Conservation (phyloP, 2,888 invertebrate genomes). For the Tetranychus truncatus region DNA sequence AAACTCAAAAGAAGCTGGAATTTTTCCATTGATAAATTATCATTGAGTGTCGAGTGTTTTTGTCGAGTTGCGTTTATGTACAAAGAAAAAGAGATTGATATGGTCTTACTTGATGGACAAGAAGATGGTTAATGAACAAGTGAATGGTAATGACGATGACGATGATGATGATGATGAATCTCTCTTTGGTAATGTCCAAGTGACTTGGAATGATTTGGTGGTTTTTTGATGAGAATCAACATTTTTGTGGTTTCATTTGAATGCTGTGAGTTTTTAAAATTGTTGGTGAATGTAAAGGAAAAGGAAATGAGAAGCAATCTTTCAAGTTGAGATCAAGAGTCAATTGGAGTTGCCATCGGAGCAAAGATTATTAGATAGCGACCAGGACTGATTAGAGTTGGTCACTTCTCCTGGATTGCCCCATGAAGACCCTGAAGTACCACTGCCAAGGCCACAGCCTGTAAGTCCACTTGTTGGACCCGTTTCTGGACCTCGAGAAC, state of each 20-base stretch:
- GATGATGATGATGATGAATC: neutral
- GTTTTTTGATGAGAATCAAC: too few relatives aligned
- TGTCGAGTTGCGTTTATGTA: neutral
- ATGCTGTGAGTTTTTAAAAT: too few relatives aligned
- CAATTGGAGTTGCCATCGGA: slow-evolving; percentile 7
- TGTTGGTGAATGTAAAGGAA: too few relatives aligned
- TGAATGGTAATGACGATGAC: neutral
- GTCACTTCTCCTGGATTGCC: neutral
- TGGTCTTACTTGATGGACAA: neutral
- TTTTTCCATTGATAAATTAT: too few relatives aligned
- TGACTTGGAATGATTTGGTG: too few relatives aligned
- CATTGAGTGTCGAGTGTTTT: too few relatives aligned
- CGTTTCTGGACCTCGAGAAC: neutral
- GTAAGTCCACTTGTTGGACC: neutral
- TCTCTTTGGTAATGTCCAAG: too few relatives aligned
- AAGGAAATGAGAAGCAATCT: too few relatives aligned
- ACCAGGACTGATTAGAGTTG: slow-evolving; percentile 1
- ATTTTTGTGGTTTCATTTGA: too few relatives aligned
- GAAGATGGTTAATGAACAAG: neutral
- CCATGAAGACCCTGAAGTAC: neutral
- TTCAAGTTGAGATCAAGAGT: neutral
- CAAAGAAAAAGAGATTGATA: neutral
- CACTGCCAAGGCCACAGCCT: too few relatives aligned
- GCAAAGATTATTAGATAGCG: neutral
- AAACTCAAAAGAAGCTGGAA: too few relatives aligned